Conservation (phyloP, 2,113 vertebrate species). For the Parotia lawesii region DNA sequence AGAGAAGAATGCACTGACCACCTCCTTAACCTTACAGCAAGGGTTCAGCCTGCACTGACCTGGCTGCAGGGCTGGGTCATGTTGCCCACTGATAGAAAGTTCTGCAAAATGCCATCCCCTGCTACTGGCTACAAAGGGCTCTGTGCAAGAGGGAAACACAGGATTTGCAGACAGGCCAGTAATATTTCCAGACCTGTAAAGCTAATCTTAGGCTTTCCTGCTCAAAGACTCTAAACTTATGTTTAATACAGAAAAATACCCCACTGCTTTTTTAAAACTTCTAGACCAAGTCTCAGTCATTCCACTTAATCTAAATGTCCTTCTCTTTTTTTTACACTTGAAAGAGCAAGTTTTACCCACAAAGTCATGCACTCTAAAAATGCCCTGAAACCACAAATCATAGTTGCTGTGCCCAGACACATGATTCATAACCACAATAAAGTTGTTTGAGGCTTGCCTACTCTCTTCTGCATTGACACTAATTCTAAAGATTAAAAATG, state of each 20-base stretch:
- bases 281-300: not conserved
- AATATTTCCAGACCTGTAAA: not conserved
- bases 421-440: not conserved
- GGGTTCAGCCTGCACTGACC: not conserved
- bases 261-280: not conserved
- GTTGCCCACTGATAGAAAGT: not conserved
- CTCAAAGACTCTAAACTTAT: not conserved
- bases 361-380: not conserved
- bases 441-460: not conserved
- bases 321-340: not conserved
- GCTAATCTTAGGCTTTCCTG: not conserved
- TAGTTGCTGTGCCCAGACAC: not conserved
- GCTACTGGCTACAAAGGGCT: not conserved
- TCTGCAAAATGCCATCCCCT: not conserved
- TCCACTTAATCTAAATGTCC: not conserved
- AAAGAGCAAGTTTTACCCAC: not conserved
- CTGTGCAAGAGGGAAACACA: not conserved
- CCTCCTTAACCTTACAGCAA: not conserved
- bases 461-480: not conserved
- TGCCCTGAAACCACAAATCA: not conserved
- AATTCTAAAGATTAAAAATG: not conserved
- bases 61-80: not conserved
- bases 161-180: not conserved
- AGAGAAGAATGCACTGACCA: not conserved
- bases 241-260: not conserved